Evolutionary conservation across 2,797 vertebrate species (phyloP), one percentile per base, ranked within the genome.

Genomic region (Huso huso): DNA sequence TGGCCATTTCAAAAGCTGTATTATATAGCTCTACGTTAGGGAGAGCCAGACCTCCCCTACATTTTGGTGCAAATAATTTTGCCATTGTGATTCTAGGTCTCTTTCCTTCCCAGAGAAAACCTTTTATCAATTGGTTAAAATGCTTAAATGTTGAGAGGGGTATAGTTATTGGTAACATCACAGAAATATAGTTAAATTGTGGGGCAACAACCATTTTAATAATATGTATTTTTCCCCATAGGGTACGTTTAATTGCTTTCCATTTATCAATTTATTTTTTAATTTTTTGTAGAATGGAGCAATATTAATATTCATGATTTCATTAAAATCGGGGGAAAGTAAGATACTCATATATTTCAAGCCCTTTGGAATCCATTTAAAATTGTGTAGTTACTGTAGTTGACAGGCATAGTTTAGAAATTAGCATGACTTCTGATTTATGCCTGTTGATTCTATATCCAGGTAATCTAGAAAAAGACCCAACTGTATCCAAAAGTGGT

Each of bases 261-360:
- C 72, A 71, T 48, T 74, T 70, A 10, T 68, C 68, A 4, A 70
- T 11, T 9, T 66, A 69, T 4, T 12, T 66, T 68, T 66, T 68
- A 12, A 72, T 67, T 8, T 70, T 72, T 2, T 63, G 37, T 6
- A 72, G 8, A 74, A 49, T 53, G 65, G 62, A 23, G 61, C 52
- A 12, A 63, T 13, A 65, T 70, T 74, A 49, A 18, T 11, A 1
- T 6, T 7, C 1, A 68, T 63, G 10, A 72, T 62, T 60, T 72
- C 63, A 4, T 72, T 53, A 6, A 68, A 4, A 4, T 70, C 11
- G 7, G 10, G 4, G 8, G 3, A 66, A 48, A 71, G 8, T 8
- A 53, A 6, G 8, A 65, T 64, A 48, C 57, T 51, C 6, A 69
- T 51, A 18, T 67, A 69, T 55, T 53, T 69, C 18, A 69, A 63